Percentiles rank a stretch among this genome's conserved stretches.
phyloP scores from a whole-genome alignment of 1,140 invertebrate genomes.

The Anagrus nilaparvatae region DNA sequence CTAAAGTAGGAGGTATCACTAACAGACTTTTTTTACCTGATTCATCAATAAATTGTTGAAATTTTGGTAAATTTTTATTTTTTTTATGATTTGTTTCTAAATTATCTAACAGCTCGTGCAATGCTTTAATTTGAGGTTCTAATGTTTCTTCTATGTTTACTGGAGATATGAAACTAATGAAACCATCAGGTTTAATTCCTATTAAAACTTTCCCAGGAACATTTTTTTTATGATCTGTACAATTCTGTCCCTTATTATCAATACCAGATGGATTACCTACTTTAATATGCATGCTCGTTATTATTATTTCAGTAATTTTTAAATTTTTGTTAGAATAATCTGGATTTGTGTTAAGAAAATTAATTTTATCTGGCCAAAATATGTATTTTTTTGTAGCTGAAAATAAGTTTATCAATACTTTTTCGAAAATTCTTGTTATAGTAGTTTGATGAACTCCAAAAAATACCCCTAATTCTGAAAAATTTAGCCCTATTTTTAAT shows the following conservation, averaged over 20 bases:
- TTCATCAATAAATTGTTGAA: conserved; percentile 16
- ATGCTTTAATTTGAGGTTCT: conserved; percentile 11
- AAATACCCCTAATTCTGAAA: conserved; percentile 11
- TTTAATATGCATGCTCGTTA: conserved; percentile 35
- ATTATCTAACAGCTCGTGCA: conserved; percentile 24
- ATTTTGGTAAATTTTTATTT: conserved; percentile 33
- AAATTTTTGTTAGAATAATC: conserved; percentile 26
- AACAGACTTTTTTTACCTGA: not conserved
- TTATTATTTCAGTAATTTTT: conserved; percentile 29
- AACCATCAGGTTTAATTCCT: conserved; percentile 31
- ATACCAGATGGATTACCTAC: conserved; percentile 25
- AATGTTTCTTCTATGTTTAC: conserved; percentile 24
- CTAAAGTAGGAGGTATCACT: conserved; percentile 15
- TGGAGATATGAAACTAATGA: conserved; percentile 33
- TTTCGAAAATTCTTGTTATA: conserved; percentile 16
- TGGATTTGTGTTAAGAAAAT: conserved; percentile 17
- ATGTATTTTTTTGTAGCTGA: conserved; percentile 17
- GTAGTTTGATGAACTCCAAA: conserved; percentile 16
- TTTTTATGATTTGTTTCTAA: conserved; percentile 31
- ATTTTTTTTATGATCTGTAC: conserved; percentile 33
- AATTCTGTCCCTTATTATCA: conserved; percentile 21
- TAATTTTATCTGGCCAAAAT: conserved; percentile 19
- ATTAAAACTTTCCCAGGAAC: conserved; percentile 29
- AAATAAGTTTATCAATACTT: conserved; percentile 11
- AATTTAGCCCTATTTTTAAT: conserved; percentile 21